phyloP scores from a whole-genome alignment of 1,140 invertebrate species.

The Danaus melanippus region DNA sequence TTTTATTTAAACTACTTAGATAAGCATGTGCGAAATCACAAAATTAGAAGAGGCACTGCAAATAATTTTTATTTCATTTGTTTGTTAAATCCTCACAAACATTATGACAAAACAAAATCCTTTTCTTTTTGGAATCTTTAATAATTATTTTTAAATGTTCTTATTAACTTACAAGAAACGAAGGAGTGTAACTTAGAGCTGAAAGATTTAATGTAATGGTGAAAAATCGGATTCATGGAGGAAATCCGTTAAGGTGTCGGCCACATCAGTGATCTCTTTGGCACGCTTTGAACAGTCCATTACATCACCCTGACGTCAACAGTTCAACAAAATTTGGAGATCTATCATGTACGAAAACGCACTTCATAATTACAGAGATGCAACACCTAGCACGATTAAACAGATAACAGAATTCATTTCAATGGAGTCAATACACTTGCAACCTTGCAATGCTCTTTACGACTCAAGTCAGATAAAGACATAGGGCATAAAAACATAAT shows the following conservation, averaged over 20 bases:
- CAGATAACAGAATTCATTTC: slow-evolving; percentile 59
- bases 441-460: slow-evolving; percentile 69
- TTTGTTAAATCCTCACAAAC: too few species aligned
- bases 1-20: too few species aligned
- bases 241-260: slow-evolving; percentile 26
- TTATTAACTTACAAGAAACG: too few species aligned
- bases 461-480: slow-evolving; percentile 66
- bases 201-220: too few species aligned
- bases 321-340: slow-evolving; percentile 44
- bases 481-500: slow-evolving; percentile 62
- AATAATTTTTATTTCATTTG: too few species aligned
- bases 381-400: slow-evolving; percentile 38
- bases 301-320: slow-evolving; percentile 63
- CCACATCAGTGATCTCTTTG: slow-evolving; percentile 40
- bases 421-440: slow-evolving; percentile 67
- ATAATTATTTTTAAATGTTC: too few species aligned
- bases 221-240: too few species aligned
- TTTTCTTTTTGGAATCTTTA: too few species aligned
- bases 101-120: too few species aligned
- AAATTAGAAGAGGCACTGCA: too few species aligned
- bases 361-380: slow-evolving; percentile 35
- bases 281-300: slow-evolving; percentile 42
- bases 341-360: slow-evolving; percentile 31
- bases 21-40: too few species aligned
- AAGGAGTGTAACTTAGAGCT: too few species aligned